phyloP scores from a whole-genome alignment of 1,140 invertebrate species.

The Nasonia vitripennis region DNA sequence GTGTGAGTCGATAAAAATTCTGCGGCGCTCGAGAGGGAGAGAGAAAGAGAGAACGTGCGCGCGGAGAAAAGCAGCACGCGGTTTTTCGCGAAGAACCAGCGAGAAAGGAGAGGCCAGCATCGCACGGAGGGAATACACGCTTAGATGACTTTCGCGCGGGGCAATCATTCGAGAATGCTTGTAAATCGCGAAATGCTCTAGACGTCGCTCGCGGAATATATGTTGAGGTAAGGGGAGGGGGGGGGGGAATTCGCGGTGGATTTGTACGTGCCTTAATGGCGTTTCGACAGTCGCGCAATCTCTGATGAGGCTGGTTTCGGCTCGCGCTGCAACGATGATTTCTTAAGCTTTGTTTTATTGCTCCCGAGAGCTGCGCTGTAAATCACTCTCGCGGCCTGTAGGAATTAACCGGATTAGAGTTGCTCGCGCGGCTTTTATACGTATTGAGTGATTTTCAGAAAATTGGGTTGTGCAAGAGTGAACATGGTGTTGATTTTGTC shows the following conservation, averaged over 20 bases:
- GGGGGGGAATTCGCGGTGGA: not conserved
- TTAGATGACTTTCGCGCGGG: constrained; percentile 24
- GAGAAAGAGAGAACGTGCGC: not conserved
- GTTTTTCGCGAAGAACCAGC: not conserved
- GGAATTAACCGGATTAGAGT: not conserved
- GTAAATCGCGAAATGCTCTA: constrained; percentile 13
- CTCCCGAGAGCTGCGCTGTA: not conserved
- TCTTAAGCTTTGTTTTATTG: constrained; percentile 4
- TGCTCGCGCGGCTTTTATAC: too few species aligned
- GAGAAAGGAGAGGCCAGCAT: not conserved
- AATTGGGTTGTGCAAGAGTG: too few species aligned
- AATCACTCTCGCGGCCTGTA: not conserved
- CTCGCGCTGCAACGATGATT: not conserved
- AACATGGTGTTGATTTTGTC: too few species aligned
- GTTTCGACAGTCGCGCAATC: not conserved
- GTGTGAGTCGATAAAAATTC: constrained; percentile 44
- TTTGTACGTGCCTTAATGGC: constrained; percentile 22
- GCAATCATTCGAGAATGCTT: constrained; percentile 30
- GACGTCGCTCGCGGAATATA: not conserved
- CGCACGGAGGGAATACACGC: not conserved
- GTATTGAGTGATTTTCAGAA: not conserved
- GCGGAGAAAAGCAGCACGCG: not conserved
- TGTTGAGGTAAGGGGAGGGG: not conserved
- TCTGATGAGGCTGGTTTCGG: not conserved
- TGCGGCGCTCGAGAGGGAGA: constrained; percentile 36